Evolutionary conservation across 2,888 invertebrate species (phyloP).

Genomic region (Mesochorus sp.): DNA sequence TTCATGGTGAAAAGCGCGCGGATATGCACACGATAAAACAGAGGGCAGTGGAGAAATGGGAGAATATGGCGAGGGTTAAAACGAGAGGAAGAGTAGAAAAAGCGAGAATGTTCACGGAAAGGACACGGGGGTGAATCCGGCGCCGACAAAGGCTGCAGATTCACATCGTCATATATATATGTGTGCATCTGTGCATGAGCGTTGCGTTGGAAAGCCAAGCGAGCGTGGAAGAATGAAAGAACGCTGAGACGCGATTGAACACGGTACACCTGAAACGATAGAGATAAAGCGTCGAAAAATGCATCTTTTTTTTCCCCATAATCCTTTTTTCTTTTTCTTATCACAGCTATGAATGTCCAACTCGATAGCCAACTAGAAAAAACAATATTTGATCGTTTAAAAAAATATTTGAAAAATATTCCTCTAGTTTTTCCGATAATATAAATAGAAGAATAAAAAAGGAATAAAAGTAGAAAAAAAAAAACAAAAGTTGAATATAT

Average conservation of each 20-base stretch:
- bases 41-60: conserved; percentile 25
- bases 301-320: not conserved
- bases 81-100: conserved; percentile 40
- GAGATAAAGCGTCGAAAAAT: conserved; percentile 23
- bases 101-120: conserved; percentile 63
- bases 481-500: too few relatives aligned
- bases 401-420: not conserved
- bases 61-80: conserved; percentile 48
- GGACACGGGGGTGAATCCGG: conserved; percentile 32
- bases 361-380: too few relatives aligned
- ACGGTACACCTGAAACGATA: conserved; percentile 32
- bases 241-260: conserved; percentile 40
- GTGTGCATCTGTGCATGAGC: conserved; percentile 1
- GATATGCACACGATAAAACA: conserved; percentile 34
- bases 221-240: conserved; percentile 27
- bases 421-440: too few relatives aligned
- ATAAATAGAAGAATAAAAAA: too few relatives aligned
- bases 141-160: conserved; percentile 42
- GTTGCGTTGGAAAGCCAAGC: conserved; percentile 9
- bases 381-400: too few relatives aligned
- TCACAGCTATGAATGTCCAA: not conserved
- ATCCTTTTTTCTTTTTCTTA: not conserved
- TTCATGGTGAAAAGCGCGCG: conserved; percentile 38
- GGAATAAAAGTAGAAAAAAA: too few relatives aligned
- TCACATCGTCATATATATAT: too few relatives aligned